phyloP scores from a whole-genome alignment of 1,140 invertebrate species.

The Pseudomyrmex gracilis region DNA sequence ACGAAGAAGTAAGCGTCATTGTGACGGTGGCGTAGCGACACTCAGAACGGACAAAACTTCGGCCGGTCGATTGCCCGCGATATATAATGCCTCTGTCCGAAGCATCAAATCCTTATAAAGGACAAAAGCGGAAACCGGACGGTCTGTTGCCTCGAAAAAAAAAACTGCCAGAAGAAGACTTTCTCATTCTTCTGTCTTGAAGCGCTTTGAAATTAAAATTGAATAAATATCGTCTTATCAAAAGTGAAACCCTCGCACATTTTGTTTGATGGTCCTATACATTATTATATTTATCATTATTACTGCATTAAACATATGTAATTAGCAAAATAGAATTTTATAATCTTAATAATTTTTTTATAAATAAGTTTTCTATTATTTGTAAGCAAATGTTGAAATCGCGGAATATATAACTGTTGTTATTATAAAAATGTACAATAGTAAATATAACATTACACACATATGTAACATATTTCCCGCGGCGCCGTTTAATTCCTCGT shows the following conservation, averaged over 20 bases:
- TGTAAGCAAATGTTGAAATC: neutral
- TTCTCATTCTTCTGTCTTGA: conserved; percentile 51
- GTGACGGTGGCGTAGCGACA: neutral
- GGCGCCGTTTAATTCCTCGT: conserved; percentile 43
- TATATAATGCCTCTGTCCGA: conserved; percentile 75
- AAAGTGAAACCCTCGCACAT: too few species aligned
- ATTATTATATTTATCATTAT: too few species aligned
- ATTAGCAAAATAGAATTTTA: neutral
- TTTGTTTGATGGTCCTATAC: too few species aligned
- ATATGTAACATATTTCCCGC: conserved; percentile 10
- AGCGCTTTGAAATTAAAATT: neutral
- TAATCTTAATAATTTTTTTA: neutral
- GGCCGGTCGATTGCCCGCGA: conserved; percentile 62
- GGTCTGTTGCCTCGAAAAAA: conserved; percentile 48
- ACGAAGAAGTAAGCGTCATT: conserved; percentile 62
- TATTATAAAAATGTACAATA: neutral
- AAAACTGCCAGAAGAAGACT: conserved; percentile 38
- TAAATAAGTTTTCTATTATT: neutral
- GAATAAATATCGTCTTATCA: neutral
- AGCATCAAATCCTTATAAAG: conserved; percentile 79
- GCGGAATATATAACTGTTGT: neutral
- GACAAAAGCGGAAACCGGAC: conserved; percentile 64
- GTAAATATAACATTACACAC: neutral
- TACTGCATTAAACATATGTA: too few species aligned
- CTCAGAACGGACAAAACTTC: conserved; percentile 70